Percentiles rank a stretch among this genome's conserved stretches.
Conservation (phyloP, 2,113 vertebrate genomes). For the Mobula birostris region DNA sequence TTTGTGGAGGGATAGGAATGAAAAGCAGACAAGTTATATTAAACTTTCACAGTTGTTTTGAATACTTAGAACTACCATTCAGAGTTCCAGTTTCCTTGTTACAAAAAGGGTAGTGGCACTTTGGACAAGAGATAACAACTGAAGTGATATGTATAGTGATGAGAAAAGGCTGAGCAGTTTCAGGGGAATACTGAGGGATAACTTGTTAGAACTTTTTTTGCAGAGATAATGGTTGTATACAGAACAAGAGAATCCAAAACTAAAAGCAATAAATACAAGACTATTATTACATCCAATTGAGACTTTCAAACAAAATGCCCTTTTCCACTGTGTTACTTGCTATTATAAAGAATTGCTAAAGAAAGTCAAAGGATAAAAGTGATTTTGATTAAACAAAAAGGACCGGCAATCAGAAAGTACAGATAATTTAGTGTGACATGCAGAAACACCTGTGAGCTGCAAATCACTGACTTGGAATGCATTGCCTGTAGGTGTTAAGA, state of each 20-base stretch:
- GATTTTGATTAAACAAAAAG: not conserved
- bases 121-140: not conserved
- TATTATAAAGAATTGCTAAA: not conserved
- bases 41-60: not conserved
- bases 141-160: not conserved
- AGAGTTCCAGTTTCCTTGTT: not conserved
- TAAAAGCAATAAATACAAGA: not conserved
- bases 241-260: no score
- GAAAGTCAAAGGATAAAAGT: not conserved
- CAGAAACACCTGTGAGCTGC: no score
- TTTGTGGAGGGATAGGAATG: no score
- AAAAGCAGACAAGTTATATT: no score
- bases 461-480: not conserved
- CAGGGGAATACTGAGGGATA: not conserved
- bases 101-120: not conserved
- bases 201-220: not conserved
- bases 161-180: no score
- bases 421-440: no score
- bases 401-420: no score
- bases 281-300: not conserved
- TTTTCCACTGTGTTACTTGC: not conserved
- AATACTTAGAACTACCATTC: not conserved
- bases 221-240: no score
- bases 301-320: not conserved
- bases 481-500: not conserved